Evolutionary conservation across 1,140 invertebrate species (phyloP).

Genomic region (Diuraphis noxia): DNA sequence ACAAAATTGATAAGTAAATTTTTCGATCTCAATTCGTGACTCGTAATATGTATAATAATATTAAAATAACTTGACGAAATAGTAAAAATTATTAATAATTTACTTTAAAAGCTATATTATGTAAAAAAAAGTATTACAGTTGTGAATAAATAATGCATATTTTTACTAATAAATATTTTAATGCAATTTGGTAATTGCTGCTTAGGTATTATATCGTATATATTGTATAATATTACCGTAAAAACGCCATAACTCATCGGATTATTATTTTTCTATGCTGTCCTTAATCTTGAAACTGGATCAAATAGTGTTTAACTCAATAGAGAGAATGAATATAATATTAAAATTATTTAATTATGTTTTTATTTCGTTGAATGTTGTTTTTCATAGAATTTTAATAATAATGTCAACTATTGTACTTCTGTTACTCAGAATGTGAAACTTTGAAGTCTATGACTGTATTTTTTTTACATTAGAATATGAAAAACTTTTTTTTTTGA

Average conservation of each 20-base stretch:
- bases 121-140: no score
- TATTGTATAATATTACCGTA: background rate
- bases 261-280: background rate
- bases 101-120: background rate
- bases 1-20: background rate
- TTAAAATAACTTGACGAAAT: background rate
- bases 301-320: no score
- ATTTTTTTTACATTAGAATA: background rate
- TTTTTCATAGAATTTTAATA: no score
- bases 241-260: background rate
- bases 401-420: background rate
- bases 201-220: background rate
- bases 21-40: background rate
- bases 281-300: no score
- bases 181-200: background rate
- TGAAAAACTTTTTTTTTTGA: background rate
- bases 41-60: background rate
- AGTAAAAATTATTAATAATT: background rate
- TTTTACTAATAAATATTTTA: conserved; percentile 12
- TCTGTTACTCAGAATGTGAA: background rate
- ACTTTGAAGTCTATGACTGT: background rate
- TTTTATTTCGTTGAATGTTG: no score
- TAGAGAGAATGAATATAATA: no score
- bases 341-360: no score
- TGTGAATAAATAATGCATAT: background rate